These are phyloP conservation scores for Fregetta grallaria DNA, from an alignment of 2,113 vertebrate species.

Conservation along the genomic window DNA sequence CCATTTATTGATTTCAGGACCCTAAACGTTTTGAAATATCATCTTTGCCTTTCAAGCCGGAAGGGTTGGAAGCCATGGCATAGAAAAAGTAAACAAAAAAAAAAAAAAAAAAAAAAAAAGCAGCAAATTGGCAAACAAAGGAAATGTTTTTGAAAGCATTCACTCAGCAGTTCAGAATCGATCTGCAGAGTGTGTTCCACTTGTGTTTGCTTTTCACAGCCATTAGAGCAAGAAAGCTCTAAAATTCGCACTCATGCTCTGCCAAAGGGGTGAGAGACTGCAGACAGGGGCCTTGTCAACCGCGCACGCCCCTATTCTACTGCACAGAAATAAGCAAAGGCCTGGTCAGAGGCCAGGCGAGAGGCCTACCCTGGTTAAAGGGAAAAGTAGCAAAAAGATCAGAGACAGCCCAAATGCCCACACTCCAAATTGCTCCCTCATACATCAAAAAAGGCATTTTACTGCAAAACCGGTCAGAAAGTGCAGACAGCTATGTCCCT, in stretches of 20 bases:
- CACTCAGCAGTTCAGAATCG: not conserved
- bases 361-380: not conserved
- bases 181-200: not conserved
- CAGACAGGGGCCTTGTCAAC: rapidly evolving
- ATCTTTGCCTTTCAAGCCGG: not conserved
- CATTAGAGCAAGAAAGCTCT: not conserved
- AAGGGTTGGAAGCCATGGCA: not conserved
- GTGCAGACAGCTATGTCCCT: not conserved
- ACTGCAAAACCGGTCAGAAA: not conserved
- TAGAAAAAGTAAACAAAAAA: not conserved
- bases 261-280: not conserved
- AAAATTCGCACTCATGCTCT: not conserved
- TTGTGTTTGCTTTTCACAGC: conserved; percentile 3
- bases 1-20: not conserved
- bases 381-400: not conserved
- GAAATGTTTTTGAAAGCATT: not conserved
- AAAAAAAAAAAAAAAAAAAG: too few species aligned
- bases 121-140: not conserved
- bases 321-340: not conserved
- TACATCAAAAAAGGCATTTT: not conserved
- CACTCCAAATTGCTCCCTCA: not conserved
- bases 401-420: not conserved
- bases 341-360: rapidly evolving
- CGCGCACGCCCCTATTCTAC: too few species aligned
- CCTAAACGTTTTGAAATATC: not conserved